Percentiles rank a stretch among this genome's conserved stretches.
phyloP scores from a whole-genome alignment of 2,113 vertebrate species.

The Indri indri region DNA sequence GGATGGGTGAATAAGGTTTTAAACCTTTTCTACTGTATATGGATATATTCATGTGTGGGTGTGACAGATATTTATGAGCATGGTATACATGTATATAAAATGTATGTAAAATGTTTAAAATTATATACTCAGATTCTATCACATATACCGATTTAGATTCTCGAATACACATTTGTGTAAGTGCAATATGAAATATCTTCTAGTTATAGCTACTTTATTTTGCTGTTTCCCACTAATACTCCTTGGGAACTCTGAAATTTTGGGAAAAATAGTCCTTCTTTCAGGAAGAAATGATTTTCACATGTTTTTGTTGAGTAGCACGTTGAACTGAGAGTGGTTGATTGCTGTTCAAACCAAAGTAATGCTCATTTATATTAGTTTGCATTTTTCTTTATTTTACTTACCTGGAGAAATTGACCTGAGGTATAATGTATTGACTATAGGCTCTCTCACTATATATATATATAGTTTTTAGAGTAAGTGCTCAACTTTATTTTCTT shows the following conservation, averaged over 20 bases:
- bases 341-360: neutral
- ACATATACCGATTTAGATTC: neutral
- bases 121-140: neutral
- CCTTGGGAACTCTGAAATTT: neutral
- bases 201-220: neutral
- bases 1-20: neutral
- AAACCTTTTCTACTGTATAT: neutral
- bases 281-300: neutral
- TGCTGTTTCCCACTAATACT: neutral
- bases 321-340: neutral
- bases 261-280: neutral
- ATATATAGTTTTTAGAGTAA: neutral
- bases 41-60: neutral
- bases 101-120: neutral
- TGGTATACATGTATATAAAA: neutral
- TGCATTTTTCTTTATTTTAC: neutral
- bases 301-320: neutral
- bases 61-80: neutral
- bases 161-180: neutral
- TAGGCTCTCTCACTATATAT: neutral
- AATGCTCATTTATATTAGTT: neutral
- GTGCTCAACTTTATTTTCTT: constrained; percentile 10
- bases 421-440: neutral
- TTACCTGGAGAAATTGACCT: neutral
- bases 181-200: neutral